These are phyloP conservation scores for Drosophila planitibia DNA, from an alignment of 2,888 invertebrate genomes.

Conservation along the genomic window DNA sequence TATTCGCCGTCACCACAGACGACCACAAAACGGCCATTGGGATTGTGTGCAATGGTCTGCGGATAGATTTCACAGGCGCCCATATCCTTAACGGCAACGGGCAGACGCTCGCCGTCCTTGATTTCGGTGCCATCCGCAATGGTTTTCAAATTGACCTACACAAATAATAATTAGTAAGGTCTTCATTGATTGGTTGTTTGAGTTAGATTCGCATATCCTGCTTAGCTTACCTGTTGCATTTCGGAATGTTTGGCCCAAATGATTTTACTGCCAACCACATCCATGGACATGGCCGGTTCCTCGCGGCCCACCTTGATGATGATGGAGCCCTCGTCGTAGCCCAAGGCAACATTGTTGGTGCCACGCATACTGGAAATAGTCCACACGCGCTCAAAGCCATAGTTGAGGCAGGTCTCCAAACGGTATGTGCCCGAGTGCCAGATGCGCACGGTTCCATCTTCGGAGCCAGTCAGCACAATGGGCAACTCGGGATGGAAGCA, in stretches of 20 bases:
- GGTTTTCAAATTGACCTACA: conserved; percentile 82
- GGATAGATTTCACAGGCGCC: conserved; percentile 99
- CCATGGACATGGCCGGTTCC: conserved; percentile 99
- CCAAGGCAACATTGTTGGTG: conserved; percentile 97
- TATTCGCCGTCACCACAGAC: conserved; percentile 99
- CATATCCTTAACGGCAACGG: conserved; percentile 98
- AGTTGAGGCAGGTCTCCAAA: conserved; percentile 97
- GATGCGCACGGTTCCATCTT: conserved; percentile 98
- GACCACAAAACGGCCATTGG: conserved; percentile 96
- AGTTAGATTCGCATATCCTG: neutral
- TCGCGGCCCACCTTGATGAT: conserved; percentile 91
- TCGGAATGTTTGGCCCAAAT: conserved; percentile 99
- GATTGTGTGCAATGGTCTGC: conserved; percentile 98
- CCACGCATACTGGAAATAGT: conserved; percentile 96
- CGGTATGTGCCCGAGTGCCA: conserved; percentile 99
- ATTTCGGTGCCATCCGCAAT: conserved; percentile 88
- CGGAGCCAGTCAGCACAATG: conserved; percentile 97
- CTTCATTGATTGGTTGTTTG: neutral
- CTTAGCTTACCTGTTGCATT: conserved; percentile 91
- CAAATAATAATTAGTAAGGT: neutral
- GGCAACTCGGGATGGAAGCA: conserved; percentile 99
- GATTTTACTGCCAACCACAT: conserved; percentile 98
- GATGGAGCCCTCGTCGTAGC: conserved; percentile 87
- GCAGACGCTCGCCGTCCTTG: conserved; percentile 96
- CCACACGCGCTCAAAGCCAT: conserved; percentile 99